Base-by-base conservation (phyloP, 2,113 vertebrate species). In the Ophthalmolycus amberensis region DNA sequence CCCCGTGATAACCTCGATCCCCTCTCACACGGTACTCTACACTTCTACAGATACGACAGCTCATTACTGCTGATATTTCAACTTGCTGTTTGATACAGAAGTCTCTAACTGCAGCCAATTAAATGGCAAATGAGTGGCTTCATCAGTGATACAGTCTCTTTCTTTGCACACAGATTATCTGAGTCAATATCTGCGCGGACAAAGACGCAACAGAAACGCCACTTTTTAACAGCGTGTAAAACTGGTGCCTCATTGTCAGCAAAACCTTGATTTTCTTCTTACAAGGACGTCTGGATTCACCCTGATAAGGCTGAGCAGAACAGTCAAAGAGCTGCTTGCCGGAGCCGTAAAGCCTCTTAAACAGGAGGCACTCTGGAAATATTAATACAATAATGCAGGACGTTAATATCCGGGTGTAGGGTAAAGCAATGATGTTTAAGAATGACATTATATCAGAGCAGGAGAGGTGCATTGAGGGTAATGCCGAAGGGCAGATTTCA, bases 281-380 rank as follows among this genome's bases (percentile, higher is more conserved):
- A 77, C 92, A 93, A 92, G 90, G 91, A 90, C 85, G 9, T 66
- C 86, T 88, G 88, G 83, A 89, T 90, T 84, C 75, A 29, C 48
- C 1, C 83, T 75, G 85, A 91, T 91, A 82, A 85, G 60, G 71
- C 68, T 75, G 22, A 84, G 77, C 34, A 50, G 59, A 84, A 75
- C 59, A 64, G 76, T 87, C 72, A 76, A 81, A 80, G 88, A 69
- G 79, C 76, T 72, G 68, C 79, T 79, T 0, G 71, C 80, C 67
- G 34, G 79, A 87, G 75, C 86, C 4, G 48, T 22, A 86, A 92
- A 91, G 85, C 91, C 70, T 91, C 85, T 91, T 91, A 83, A 88
- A 73, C 67, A 64, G 62, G 69, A 89, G 69, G 62, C n/a, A 25
- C 68, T 83, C 68, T 83, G 77, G 80, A 77, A 76, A 68, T 82